Percentiles rank a stretch among this genome's conserved stretches.
phyloP scores from a whole-genome alignment of 2,888 invertebrate species.

The Ditylenchus weischeri region DNA sequence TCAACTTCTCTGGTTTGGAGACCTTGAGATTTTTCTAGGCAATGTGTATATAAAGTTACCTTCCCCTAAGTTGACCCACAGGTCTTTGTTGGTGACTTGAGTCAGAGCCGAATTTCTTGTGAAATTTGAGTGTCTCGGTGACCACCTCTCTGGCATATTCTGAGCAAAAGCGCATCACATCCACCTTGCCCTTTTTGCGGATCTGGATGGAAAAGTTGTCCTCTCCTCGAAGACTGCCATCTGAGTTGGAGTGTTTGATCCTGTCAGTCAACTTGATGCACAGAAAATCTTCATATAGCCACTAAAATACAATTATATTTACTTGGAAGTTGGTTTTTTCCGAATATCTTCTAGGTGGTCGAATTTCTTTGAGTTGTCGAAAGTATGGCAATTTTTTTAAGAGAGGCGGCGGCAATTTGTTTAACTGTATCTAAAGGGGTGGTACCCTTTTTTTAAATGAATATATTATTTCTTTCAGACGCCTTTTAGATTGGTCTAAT shows the following conservation, averaged over 20 bases:
- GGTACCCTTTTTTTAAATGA: no score
- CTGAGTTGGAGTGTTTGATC: constrained; percentile 20
- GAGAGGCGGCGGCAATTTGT: no score
- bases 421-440: no score
- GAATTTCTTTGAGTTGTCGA: no score
- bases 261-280: constrained; percentile 32
- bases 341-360: no score
- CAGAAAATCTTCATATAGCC: constrained; percentile 64
- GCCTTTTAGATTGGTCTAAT: no score
- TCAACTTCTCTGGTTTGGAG: background rate
- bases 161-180: constrained; percentile 91
- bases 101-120: constrained; percentile 43
- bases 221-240: constrained; percentile 9
- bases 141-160: constrained; percentile 88
- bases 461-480: no score
- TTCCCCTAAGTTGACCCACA: constrained; percentile 11
- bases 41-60: background rate
- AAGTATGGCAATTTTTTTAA: no score
- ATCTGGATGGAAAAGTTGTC: constrained; percentile 68
- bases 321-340: background rate
- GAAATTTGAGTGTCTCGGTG: constrained; percentile 71
- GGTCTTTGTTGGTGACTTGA: constrained; percentile 15
- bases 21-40: constrained; percentile 15
- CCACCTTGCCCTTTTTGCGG: constrained; percentile 83
- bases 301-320: constrained; percentile 57